phyloP scores from a whole-genome alignment of 2,113 vertebrate genomes.

The Zosterops borbonicus region DNA sequence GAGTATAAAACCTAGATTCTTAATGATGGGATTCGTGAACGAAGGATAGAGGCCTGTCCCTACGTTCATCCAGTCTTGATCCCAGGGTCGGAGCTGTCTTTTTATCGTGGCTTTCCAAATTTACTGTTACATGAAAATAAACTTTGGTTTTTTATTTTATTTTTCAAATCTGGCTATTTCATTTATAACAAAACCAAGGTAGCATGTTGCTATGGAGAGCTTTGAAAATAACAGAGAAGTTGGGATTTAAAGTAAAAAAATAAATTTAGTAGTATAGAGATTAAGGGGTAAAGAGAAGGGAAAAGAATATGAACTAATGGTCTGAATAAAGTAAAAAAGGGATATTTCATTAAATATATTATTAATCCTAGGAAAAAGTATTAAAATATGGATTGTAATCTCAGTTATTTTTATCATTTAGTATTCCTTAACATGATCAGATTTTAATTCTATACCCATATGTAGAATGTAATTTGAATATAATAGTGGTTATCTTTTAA shows the following conservation, averaged over 20 bases:
- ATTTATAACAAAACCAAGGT: not conserved
- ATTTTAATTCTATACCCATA: not conserved
- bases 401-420: not conserved
- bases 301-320: not conserved
- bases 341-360: not conserved
- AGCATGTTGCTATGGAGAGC: not conserved
- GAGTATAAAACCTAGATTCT: too few relatives aligned
- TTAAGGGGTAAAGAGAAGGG: not conserved
- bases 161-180: too few relatives aligned
- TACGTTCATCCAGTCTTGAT: too few relatives aligned
- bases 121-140: too few relatives aligned
- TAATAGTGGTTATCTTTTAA: not conserved
- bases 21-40: too few relatives aligned
- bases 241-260: not conserved
- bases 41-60: too few relatives aligned
- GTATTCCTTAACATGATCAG: not conserved
- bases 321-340: not conserved
- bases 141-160: too few relatives aligned
- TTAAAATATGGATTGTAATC: not conserved
- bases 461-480: not conserved
- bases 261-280: not conserved
- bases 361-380: not conserved
- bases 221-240: not conserved
- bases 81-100: too few relatives aligned
- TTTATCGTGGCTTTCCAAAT: too few relatives aligned